Evolutionary conservation across 2,113 vertebrate species (phyloP).

Genomic region (Pristiophorus japonicus): DNA sequence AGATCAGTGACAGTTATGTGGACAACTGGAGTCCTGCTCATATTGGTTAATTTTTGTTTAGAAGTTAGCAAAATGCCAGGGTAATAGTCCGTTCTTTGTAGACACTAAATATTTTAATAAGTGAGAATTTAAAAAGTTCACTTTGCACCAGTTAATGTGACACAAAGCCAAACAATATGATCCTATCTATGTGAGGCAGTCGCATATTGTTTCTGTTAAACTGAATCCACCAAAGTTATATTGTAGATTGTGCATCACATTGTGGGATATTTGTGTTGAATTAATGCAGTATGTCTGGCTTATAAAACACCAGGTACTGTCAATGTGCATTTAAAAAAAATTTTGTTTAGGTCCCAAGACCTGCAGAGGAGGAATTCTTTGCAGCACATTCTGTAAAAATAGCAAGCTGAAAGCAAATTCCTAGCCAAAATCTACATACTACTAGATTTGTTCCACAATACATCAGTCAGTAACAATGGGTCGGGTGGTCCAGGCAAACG

Average conservation of each 20-base stretch:
- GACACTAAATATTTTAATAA: constrained; percentile 2
- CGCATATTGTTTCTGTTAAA: neutral
- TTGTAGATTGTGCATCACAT: neutral
- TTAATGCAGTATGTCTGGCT: neutral
- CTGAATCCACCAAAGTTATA: neutral
- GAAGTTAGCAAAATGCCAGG: neutral
- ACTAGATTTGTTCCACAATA: neutral
- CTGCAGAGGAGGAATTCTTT: neutral
- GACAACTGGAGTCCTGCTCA: neutral
- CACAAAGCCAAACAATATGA: neutral
- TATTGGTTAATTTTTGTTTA: neutral
- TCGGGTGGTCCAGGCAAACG: neutral
- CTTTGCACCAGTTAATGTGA: neutral
- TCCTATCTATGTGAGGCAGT: neutral
- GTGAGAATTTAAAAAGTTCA: neutral
- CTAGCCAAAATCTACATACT: neutral
- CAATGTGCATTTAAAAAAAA: neutral
- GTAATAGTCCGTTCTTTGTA: neutral
- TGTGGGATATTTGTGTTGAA: neutral
- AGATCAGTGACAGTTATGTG: neutral
- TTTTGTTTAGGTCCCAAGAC: neutral
- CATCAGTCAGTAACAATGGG: no score
- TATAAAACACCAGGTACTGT: no score
- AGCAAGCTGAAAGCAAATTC: neutral
- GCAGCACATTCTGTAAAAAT: neutral